Conservation (phyloP, 2,888 invertebrate genomes). For the Hofmannophila pseudospretella region DNA sequence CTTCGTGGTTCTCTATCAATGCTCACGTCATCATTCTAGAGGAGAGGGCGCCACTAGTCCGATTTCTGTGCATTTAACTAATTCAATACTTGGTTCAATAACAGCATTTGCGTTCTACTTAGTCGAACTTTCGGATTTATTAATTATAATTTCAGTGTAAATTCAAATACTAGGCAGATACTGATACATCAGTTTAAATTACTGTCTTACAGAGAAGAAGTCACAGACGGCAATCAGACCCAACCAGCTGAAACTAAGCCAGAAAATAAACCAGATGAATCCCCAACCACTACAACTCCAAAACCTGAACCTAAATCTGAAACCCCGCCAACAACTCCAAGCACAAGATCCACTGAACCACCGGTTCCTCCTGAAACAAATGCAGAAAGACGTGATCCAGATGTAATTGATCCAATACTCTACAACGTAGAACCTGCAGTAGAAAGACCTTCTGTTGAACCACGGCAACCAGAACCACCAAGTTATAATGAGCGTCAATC, state of each 20-base stretch:
- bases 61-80: no score
- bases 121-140: no score
- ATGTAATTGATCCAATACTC: not conserved
- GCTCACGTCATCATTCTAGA: no score
- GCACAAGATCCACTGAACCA: slow-evolving; percentile 11
- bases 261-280: slow-evolving; percentile 13
- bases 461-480: not conserved
- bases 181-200: not conserved
- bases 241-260: slow-evolving; percentile 3
- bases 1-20: no score
- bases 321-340: slow-evolving; percentile 9
- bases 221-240: slow-evolving; percentile 20
- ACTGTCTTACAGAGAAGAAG: slow-evolving; percentile 46
- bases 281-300: slow-evolving; percentile 17
- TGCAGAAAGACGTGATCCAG: not conserved
- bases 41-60: no score
- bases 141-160: no score
- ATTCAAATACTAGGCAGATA: no score
- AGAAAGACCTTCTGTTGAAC: not conserved
- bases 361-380: slow-evolving; percentile 15
- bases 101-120: no score
- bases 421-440: not conserved
- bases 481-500: not conserved
- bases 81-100: no score
- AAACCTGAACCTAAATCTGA: slow-evolving; percentile 19